Percentiles rank a stretch among this genome's conserved stretches.
These are phyloP conservation scores for Galerucella nymphaeae DNA, from an alignment of 2,888 invertebrate species.

Conservation along the genomic window DNA sequence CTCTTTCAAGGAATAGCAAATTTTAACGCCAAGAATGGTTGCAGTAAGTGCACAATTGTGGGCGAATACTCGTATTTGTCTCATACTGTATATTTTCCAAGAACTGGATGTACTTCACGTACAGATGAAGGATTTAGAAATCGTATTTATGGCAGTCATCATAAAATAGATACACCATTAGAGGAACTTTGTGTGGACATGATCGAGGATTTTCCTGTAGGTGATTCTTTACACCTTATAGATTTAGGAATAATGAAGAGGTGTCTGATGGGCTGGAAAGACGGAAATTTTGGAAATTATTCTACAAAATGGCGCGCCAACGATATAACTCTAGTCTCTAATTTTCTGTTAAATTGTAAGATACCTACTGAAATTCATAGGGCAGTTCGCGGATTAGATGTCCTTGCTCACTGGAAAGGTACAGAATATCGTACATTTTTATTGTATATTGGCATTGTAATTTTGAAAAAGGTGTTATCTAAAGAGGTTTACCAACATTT, in stretches of 20 bases:
- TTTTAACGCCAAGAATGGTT: too few species aligned
- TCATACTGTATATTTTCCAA: conserved; percentile 17
- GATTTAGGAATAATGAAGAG: conserved; percentile 44
- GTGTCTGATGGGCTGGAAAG: too few species aligned
- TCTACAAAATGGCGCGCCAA: too few species aligned
- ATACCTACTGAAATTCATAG: conserved; percentile 32
- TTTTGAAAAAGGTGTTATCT: conserved; percentile 28
- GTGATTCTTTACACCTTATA: conserved; percentile 45
- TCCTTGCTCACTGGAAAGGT: conserved; percentile 31
- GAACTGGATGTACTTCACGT: conserved; percentile 28
- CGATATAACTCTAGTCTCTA: conserved; percentile 18
- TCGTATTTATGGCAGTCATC: conserved; percentile 42
- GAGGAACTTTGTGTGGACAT: conserved; percentile 46
- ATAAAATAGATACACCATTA: conserved; percentile 43
- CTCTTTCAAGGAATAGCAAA: conserved; percentile 35
- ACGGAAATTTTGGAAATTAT: too few species aligned
- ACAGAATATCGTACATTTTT: conserved; percentile 32
- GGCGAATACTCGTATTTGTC: too few species aligned
- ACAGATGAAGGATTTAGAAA: conserved; percentile 45
- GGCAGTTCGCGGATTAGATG: conserved; percentile 26
- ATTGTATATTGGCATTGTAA: conserved; percentile 26
- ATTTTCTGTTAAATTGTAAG: conserved; percentile 24
- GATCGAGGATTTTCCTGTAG: conserved; percentile 49
- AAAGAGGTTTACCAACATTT: conserved; percentile 35
- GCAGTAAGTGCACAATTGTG: too few species aligned